phyloP scores from a whole-genome alignment of 2,888 invertebrate genomes.

The Ormyrus thymus region DNA sequence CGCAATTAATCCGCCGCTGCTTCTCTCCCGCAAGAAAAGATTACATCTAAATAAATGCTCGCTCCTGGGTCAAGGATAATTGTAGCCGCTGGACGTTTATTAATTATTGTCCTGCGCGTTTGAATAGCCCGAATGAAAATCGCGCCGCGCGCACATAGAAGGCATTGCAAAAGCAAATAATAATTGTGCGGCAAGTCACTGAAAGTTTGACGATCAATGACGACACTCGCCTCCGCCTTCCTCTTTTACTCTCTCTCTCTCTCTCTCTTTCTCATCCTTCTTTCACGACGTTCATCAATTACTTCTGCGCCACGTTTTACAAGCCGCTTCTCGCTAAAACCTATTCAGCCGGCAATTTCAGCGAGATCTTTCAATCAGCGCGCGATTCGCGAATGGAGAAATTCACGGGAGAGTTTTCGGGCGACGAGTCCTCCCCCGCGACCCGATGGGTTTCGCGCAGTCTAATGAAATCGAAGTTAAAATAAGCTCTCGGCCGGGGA shows the following conservation, averaged over 20 bases:
- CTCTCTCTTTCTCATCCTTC: not conserved
- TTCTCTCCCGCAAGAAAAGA: no score
- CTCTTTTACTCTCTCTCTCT: not conserved
- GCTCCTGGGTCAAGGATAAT: no score
- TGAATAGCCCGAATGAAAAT: no score
- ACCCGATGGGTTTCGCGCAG: not conserved
- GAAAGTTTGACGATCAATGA: not conserved
- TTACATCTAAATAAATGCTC: no score
- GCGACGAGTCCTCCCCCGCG: no score
- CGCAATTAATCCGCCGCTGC: no score
- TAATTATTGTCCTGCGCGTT: no score
- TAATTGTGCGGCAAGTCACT: no score
- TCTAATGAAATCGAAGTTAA: not conserved
- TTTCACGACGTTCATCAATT: constrained; percentile 17
- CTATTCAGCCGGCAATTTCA: not conserved
- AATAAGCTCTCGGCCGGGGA: not conserved
- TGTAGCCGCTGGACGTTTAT: no score
- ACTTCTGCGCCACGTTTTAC: constrained; percentile 1
- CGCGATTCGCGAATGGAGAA: not conserved
- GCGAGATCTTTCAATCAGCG: constrained; percentile 18
- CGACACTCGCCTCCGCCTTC: not conserved
- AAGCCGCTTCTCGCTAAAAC: not conserved
- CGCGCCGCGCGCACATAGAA: no score
- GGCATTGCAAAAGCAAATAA: no score
- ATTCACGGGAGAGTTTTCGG: not conserved